Evolutionary conservation across 2,113 vertebrate species (phyloP), one percentile per base, ranked within the genome.

Genomic region (Campylomormyrus tamandua): DNA sequence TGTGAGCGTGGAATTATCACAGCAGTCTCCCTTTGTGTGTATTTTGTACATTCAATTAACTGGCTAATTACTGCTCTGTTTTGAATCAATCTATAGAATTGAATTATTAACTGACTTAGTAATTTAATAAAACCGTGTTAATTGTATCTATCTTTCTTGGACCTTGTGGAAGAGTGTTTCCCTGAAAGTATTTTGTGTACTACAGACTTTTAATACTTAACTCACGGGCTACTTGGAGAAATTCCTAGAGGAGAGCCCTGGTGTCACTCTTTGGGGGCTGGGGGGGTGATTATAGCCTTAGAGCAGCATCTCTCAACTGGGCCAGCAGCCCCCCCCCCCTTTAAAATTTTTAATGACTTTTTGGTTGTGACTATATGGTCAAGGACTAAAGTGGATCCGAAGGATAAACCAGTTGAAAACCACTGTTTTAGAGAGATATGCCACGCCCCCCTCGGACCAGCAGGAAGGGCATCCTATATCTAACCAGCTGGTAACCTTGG

Each of bases 401-500:
- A 62, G 24, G 24, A 24, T n/a, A 62, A 62, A 27, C 58, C 58
- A 62, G 24, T 66, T 66, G 62, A 66, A 66, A 66, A 66, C n/a
- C 62, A 3, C 8, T 10, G 8, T 66, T 3, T 66, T 10, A 66
- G 24, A 58, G 19, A 2, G 21, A 10, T 27, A 66, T 66, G 62
- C 62, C n/a, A 10, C n/a, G n/a, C 62, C 58, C 0, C 24, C 58
- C n/a, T 66, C 58, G 3, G 58, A 66, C 8, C 58, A 27, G 58
- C 58, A 66, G n/a, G 3, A 27, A 66, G 24, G 58, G 58, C 58
- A 27, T 66, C 58, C n/a, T 70, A 27, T 93, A 93, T 92, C 53
- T 31, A 88, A 24, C 0, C 48, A 35, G 48, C n/a, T 19, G 52
- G 91, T 91, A 92, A 90, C 91, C 93, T 91, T 92, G 35, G 92